phyloP scores from a whole-genome alignment of 2,113 vertebrate species.

The Pangasianodon gigas region DNA sequence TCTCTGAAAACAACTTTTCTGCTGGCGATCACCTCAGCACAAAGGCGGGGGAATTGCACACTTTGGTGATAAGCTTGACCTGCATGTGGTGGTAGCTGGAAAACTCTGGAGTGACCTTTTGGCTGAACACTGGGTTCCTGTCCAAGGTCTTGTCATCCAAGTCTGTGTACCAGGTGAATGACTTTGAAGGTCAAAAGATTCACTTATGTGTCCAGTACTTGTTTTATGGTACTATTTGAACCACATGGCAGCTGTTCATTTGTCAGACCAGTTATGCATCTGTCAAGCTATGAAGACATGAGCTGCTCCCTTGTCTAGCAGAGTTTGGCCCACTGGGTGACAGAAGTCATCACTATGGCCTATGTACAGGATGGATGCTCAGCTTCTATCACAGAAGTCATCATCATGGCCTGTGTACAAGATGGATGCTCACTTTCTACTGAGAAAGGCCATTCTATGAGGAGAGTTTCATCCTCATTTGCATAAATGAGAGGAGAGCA shows the following conservation, averaged over 20 bases:
- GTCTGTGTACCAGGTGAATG: not conserved
- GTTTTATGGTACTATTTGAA: not conserved
- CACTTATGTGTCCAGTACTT: not conserved
- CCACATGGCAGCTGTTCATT: not conserved
- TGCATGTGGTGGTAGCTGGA: not conserved
- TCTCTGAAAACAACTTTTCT: not conserved
- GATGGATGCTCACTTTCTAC: too few species aligned
- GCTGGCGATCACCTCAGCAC: not conserved
- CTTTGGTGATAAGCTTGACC: not conserved
- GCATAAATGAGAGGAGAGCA: too few species aligned
- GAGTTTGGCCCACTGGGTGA: too few species aligned
- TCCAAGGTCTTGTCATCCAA: not conserved
- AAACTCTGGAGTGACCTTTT: not conserved
- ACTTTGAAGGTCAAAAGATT: not conserved
- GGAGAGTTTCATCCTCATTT: too few species aligned
- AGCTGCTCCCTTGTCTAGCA: too few species aligned
- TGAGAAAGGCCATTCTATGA: too few species aligned
- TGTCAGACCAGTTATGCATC: too few species aligned
- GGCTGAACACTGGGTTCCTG: not conserved
- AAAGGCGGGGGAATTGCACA: not conserved
- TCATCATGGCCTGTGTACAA: too few species aligned
- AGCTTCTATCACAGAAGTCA: too few species aligned
- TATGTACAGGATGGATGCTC: too few species aligned
- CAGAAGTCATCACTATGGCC: not conserved
- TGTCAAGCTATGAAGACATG: too few species aligned